A percentile compares a stretch with the other conserved stretches of the same genome.
phyloP scores from a whole-genome alignment of 1,140 invertebrate genomes.

The Drosophila setifemur region DNA sequence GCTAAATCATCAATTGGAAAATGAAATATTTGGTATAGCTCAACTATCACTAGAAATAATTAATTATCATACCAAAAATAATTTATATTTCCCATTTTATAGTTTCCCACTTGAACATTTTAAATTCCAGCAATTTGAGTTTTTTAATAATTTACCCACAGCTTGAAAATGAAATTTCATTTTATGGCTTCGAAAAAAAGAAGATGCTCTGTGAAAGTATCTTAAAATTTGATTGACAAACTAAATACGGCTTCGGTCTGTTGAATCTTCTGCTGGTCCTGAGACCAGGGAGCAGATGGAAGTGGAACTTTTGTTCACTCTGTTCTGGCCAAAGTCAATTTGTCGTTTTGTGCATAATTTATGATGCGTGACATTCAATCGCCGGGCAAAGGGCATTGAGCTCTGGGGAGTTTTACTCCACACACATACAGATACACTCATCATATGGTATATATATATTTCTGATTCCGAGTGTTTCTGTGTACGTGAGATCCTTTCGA shows the following conservation, averaged over 20 bases:
- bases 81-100: too few species aligned
- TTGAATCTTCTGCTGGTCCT: neutral
- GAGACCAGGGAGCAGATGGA: conserved; percentile 14
- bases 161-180: too few species aligned
- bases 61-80: too few species aligned
- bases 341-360: conserved; percentile 77
- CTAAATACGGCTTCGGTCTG: neutral
- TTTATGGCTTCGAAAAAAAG: neutral
- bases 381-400: conserved; percentile 52
- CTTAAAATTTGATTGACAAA: neutral
- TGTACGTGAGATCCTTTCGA: conserved; percentile 58
- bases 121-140: too few species aligned
- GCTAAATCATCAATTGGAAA: too few species aligned
- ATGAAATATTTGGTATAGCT: too few species aligned
- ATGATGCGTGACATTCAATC: conserved; percentile 81
- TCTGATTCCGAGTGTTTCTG: conserved; percentile 16
- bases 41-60: too few species aligned
- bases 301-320: conserved; percentile 46
- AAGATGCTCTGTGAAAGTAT: neutral
- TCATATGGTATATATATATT: neutral
- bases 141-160: too few species aligned
- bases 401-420: conserved; percentile 15
- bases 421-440: neutral
- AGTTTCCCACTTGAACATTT: too few species aligned
- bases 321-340: conserved; percentile 58